A percentile compares a stretch with the other conserved stretches of the same genome.
Evolutionary conservation across 35 echinoderm and acorn worm species (phyloP).

Genomic region (Ophioderma brevispina): DNA sequence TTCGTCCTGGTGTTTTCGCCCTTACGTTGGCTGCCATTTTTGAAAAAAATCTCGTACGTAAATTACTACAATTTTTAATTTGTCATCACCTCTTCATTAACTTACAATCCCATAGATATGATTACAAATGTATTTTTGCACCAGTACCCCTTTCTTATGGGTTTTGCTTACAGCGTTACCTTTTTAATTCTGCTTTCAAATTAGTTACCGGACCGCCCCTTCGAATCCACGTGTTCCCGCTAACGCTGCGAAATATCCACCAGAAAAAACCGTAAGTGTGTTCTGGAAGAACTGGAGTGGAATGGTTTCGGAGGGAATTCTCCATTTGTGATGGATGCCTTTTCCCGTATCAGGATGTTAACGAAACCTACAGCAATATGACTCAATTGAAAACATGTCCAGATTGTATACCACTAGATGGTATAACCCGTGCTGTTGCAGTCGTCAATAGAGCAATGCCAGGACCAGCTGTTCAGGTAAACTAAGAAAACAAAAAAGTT

Average conservation of each 20-base stretch:
- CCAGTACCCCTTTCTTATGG: no score
- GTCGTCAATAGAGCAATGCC: constrained; percentile 65
- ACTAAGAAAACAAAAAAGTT: no score
- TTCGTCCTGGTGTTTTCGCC: no score
- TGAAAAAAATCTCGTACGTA: no score
- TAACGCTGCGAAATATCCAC: background rate
- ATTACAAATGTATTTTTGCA: no score
- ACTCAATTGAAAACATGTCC: background rate
- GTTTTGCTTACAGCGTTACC: no score
- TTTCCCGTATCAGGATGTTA: background rate
- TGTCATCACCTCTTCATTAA: no score
- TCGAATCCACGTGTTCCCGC: background rate
- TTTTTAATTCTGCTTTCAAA: no score
- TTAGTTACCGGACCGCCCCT: background rate
- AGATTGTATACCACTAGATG: constrained; percentile 74
- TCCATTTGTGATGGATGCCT: background rate
- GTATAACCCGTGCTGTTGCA: constrained; percentile 54
- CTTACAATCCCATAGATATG: no score
- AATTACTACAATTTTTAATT: no score
- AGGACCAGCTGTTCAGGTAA: constrained; percentile 71
- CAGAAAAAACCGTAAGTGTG: background rate
- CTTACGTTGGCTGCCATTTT: no score
- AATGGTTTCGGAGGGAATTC: background rate
- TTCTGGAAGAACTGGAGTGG: background rate
- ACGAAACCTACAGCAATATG: background rate